Conservation (phyloP, 35 echinoderm and acorn worm genomes). For the Apostichopus parvimensis region DNA sequence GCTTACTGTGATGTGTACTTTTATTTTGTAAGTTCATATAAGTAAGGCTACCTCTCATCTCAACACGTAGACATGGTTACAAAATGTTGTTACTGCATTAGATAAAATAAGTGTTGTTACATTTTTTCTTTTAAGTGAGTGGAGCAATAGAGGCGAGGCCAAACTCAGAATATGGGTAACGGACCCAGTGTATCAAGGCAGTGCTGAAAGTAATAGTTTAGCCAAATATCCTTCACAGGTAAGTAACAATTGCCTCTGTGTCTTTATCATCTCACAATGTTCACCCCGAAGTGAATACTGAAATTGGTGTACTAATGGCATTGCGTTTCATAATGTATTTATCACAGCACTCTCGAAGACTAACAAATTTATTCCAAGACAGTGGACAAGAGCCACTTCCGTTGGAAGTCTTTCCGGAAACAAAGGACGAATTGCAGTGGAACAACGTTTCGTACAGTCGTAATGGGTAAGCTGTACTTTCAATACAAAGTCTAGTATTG, state of each 20-base stretch:
- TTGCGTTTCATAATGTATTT: neutral
- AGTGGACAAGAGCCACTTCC: neutral
- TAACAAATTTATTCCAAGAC: neutral
- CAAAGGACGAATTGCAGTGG: neutral
- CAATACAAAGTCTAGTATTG: too few relatives aligned
- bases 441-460: neutral
- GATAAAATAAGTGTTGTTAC: too few relatives aligned
- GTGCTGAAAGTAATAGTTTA: neutral
- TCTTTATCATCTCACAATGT: too few relatives aligned
- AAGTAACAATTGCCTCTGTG: neutral
- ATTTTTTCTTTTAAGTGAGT: neutral
- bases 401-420: neutral
- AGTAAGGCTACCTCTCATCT: too few relatives aligned
- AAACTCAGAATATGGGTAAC: slow-evolving; percentile 10
- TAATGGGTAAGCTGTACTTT: neutral
- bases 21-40: too few relatives aligned
- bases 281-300: too few relatives aligned
- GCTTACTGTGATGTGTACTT: too few relatives aligned
- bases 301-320: too few relatives aligned
- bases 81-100: too few relatives aligned
- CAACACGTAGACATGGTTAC: too few relatives aligned
- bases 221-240: slow-evolving; percentile 3
- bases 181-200: slow-evolving; percentile 12
- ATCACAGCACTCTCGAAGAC: neutral
- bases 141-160: neutral